Evolutionary conservation across 2,113 vertebrate species (phyloP), one percentile per base, ranked within the genome.

Genomic region (Eulacestoma nigropectus): DNA sequence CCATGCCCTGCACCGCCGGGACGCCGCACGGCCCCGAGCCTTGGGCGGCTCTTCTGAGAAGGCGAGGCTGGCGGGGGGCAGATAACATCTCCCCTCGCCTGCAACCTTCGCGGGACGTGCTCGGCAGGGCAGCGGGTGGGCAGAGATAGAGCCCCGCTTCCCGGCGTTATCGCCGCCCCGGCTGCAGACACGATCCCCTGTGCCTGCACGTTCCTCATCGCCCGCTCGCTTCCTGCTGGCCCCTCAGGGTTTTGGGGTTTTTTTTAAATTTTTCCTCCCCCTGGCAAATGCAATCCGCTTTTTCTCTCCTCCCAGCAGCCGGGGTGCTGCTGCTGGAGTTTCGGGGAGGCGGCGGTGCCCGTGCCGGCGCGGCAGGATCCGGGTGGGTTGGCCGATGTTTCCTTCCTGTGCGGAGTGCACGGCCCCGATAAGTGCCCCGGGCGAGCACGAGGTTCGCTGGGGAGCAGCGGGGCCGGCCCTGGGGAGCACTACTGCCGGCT

Each of bases 51-150:
- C 87, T 84, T 85, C 93, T 89, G 84, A 84, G 95, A 91, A 82
- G 84, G 52, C 16, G 37, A 23, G 49, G 81, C 91, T 85, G 81
- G 70, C 1, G 30, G 39, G 30, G 59, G 4, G 1, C 84, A 23
- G 96, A 97, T 96, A 96, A 89, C 52, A 96, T 97, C 96, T 95
- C 65, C 81, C 62, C 64, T 93, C 21, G 42, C 72, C 52, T 82
- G 44, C 82, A 93, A 35, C 33, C 67, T 72, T 26, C 6, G 6
- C 35, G 26, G 89, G 89, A 90, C 56, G 35, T 92, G 70, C 81
- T 84, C 27, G 64, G 91, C 84, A 64, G 89, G 86, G 63, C 52
- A 9, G 52, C 72, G 95, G 95, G 78, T 91, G 87, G 82, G 90
- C 90, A 93, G 73, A 94, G 94, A 95, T 95, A 95, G 93, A 93